Evolutionary conservation across 2,797 vertebrate species (phyloP), one percentile per base, ranked within the genome.

Genomic region (Staurois parvus): DNA sequence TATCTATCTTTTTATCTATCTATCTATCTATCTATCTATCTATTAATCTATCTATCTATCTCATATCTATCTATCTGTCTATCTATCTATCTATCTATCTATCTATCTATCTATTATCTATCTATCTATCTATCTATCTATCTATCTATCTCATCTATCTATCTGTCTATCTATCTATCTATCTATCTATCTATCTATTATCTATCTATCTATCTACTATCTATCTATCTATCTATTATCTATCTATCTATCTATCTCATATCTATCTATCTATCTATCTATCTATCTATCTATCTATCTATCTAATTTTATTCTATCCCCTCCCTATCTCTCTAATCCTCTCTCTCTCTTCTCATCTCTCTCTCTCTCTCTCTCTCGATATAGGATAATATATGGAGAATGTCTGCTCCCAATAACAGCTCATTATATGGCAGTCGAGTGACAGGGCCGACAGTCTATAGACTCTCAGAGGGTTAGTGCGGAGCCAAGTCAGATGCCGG

Each of bases 401-500:
- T 17, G 48, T 52, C 3, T 52, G 30, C 30, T 69, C 29, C 29
- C 34, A 69, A 69, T 30, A 28, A 15, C 66, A 30, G 26, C 66
- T 68, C 13, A 29, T 30, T 69, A 69, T 1, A 69, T 29, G 13
- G 17, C 28, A 9, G 48, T 15, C n/a, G n/a, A 32, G 29, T 69
- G 67, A 69, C 28, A 69, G 67, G 67, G 67, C 67, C 32, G 67
- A 32, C 9, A 13, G 28, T 32, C n/a, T 34, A 17, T 34, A 6
- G 29, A 32, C 28, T 13, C 48, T 21, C 64, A 45, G 40, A 45
- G 64, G 64, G 11, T n/a, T 69, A 13, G 28, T n/a, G 28, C 45
- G 45, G 66, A 69, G 77, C 77, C 64, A 69, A 69, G 94, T 76
- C 90, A 92, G 92, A 91, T 94, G 90, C 92, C 90, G 88, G 91